phyloP scores from a whole-genome alignment of 2,888 invertebrate species.

The Fragum whitleyi region DNA sequence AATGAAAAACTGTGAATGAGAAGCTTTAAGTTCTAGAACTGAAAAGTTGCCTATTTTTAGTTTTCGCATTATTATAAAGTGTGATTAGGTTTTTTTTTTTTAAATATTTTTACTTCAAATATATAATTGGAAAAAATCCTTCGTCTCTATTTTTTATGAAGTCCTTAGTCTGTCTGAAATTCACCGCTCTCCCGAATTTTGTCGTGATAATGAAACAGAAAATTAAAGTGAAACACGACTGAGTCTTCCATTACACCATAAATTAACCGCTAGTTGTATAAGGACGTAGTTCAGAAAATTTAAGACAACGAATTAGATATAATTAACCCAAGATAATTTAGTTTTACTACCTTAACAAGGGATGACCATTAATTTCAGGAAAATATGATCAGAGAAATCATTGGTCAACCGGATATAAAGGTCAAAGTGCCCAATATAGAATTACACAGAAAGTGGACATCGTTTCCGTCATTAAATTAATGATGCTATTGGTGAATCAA shows the following conservation, averaged over 20 bases:
- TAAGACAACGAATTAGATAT: slow-evolving; percentile 4
- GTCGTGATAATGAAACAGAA: not conserved
- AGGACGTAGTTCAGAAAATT: not conserved
- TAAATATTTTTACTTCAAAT: too few relatives aligned
- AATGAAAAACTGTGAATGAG: too few relatives aligned
- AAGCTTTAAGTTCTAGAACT: too few relatives aligned
- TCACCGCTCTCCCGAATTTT: too few relatives aligned
- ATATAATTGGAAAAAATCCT: too few relatives aligned
- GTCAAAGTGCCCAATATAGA: slow-evolving; percentile 3
- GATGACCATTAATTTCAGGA: not conserved
- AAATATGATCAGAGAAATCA: not conserved
- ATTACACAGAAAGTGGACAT: slow-evolving; percentile 1
- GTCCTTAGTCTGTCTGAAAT: too few relatives aligned
- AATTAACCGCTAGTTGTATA: not conserved
- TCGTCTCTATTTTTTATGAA: too few relatives aligned
- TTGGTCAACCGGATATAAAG: slow-evolving; percentile 19
- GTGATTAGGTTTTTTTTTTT: too few relatives aligned
- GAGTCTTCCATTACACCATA: not conserved
- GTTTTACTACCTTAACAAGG: not conserved
- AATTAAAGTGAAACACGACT: not conserved
- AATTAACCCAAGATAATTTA: not conserved
- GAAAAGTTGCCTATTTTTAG: too few relatives aligned
- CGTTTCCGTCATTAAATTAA: not conserved
- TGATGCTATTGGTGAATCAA: not conserved
- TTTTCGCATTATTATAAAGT: too few relatives aligned